Percentiles rank a stretch among this genome's conserved stretches.
These are phyloP conservation scores for Perccottus glenii DNA, from an alignment of 2,113 vertebrate genomes.

Conservation along the genomic window DNA sequence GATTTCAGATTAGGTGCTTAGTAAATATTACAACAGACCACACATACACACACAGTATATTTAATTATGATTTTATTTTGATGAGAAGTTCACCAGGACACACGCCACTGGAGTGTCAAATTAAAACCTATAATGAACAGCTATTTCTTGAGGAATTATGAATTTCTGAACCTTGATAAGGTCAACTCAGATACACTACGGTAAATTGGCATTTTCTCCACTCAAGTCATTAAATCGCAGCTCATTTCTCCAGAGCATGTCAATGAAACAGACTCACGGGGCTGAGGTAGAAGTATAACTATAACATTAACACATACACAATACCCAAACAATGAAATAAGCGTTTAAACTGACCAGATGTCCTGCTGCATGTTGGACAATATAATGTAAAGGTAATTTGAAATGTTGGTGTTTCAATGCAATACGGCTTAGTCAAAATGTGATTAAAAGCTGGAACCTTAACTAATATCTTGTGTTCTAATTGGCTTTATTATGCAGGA, in stretches of 20 bases:
- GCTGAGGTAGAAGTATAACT: slow-evolving; percentile 20
- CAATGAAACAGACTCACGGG: slow-evolving; percentile 20
- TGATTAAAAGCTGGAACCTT: no score
- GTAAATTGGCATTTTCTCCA: slow-evolving; percentile 51
- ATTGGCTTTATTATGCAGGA: background rate
- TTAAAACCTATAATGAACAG: slow-evolving; percentile 66
- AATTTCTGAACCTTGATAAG: slow-evolving; percentile 55
- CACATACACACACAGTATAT: slow-evolving; percentile 25
- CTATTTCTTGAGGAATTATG: slow-evolving; percentile 55
- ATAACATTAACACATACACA: slow-evolving; percentile 11
- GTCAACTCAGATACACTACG: slow-evolving; percentile 39
- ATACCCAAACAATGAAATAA: slow-evolving; percentile 19
- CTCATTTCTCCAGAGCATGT: slow-evolving; percentile 36
- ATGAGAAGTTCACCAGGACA: slow-evolving; percentile 64
- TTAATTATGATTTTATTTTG: slow-evolving; percentile 61
- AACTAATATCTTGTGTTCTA: background rate
- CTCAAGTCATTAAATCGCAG: slow-evolving; percentile 30
- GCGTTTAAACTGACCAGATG: slow-evolving; percentile 3
- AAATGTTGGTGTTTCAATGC: no score
- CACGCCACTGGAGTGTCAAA: slow-evolving; percentile 73
- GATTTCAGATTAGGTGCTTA: slow-evolving; percentile 27
- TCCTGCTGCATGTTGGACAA: slow-evolving; percentile 10
- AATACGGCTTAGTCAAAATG: no score
- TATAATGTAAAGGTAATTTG: no score
- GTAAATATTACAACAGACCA: slow-evolving; percentile 16